phyloP scores from a whole-genome alignment of 1,140 invertebrate genomes.

The Agraylea sexmaculata region DNA sequence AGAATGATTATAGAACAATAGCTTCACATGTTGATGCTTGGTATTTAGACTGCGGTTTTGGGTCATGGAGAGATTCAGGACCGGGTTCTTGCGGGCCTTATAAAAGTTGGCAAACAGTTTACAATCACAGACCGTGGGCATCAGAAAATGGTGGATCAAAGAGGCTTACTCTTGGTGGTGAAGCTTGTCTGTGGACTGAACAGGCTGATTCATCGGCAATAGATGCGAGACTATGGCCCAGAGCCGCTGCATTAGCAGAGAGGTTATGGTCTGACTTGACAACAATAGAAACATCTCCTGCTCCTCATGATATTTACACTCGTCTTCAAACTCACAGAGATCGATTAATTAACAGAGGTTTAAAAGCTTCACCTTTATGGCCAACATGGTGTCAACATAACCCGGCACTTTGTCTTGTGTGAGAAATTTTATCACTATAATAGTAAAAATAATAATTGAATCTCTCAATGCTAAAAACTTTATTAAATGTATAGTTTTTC shows the following conservation, averaged over 20 bases:
- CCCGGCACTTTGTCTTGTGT: constrained; percentile 52
- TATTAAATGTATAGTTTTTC: no score
- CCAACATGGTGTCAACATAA: constrained; percentile 64
- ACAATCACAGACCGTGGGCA: constrained; percentile 66
- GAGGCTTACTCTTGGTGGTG: constrained; percentile 58
- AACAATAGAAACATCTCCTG: constrained; percentile 27
- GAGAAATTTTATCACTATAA: constrained; percentile 4
- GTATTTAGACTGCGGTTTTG: constrained; percentile 77
- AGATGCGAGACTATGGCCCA: constrained; percentile 57
- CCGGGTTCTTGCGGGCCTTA: constrained; percentile 66
- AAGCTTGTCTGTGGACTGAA: constrained; percentile 62
- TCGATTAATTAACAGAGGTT: constrained; percentile 45
- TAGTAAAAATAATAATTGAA: no score
- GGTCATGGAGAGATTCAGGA: constrained; percentile 58
- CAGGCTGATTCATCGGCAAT: constrained; percentile 48
- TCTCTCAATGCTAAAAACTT: no score
- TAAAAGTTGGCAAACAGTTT: constrained; percentile 70
- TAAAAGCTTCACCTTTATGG: constrained; percentile 57
- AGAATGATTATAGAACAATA: constrained; percentile 64
- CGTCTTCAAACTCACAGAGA: constrained; percentile 53
- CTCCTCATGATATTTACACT: constrained; percentile 47
- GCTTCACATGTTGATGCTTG: constrained; percentile 74
- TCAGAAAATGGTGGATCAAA: constrained; percentile 43
- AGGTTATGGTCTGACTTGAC: constrained; percentile 39
- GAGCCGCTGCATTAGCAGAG: constrained; percentile 58